Evolutionary conservation across 2,113 vertebrate genomes (phyloP), one percentile per base, ranked within the genome.

Genomic region (Aplodontia rufa): DNA sequence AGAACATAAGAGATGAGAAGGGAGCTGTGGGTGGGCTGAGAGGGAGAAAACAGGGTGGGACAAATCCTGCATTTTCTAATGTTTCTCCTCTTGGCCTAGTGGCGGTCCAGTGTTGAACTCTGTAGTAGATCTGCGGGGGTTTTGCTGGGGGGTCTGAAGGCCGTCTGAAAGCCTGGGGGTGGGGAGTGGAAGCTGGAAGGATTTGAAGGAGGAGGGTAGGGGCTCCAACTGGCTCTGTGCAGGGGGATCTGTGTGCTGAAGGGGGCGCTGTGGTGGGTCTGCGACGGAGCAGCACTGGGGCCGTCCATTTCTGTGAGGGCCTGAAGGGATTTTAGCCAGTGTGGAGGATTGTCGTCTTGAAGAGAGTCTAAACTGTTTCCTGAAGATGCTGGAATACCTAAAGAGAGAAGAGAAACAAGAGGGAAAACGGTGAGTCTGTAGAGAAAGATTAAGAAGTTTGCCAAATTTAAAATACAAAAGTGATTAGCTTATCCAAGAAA

Each of bases 301-400:
- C 99, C 99, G 76, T 99, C 99, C 99, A 99, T 99, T 98, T 99
- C 99, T 99, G 99, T 99, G 98, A 99, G 99, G 66, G 99, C 98
- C 98, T 99, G 99, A 97, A 99, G 99, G 97, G 99, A 99, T 98
- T 99, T 99, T 97, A 99, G 99, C 99, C 99, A 99, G 98, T 99
- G 99, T 96, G 99, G 99, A 80, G 99, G 99, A 99, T 99, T 99
- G 98, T 99, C 99, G 58, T 99, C 99, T 98, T 99, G 99, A 98
- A 99, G 99, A 98, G 99, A 98, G 99, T 99, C 99, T 99, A 99
- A 99, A 99, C 98, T 99, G 99, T 98, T 99, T 98, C 99, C 99
- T 97, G 99, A 98, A 75, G 99, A 98, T 82, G 99, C 99, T 85
- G 99, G 99, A 98, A 99, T 99, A 98, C 99, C 99, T 99, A 84